Percentiles rank a stretch among this genome's conserved stretches.
Evolutionary conservation across 1,140 invertebrate genomes (phyloP).

Genomic region (Idris sp.): DNA sequence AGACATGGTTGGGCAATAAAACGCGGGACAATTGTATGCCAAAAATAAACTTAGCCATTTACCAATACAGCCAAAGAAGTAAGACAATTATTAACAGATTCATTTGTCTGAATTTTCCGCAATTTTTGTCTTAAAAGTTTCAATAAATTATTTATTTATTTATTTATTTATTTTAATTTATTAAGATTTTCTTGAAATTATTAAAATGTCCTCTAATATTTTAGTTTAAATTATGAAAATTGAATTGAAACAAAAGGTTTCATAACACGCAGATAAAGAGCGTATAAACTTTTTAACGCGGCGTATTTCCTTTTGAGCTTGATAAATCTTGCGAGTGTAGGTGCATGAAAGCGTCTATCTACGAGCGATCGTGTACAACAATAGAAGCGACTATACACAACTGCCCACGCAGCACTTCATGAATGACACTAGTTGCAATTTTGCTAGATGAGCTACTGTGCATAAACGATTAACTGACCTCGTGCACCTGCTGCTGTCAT

Average conservation of each 20-base stretch:
- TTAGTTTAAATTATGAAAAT: not conserved
- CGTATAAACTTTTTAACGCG: slow-evolving; percentile 51
- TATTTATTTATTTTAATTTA: no score
- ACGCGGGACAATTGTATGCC: slow-evolving; percentile 1
- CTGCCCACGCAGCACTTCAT: slow-evolving; percentile 66
- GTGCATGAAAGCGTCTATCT: slow-evolving; percentile 60
- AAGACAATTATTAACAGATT: not conserved
- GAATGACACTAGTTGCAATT: slow-evolving; percentile 69
- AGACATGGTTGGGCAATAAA: slow-evolving; percentile 50
- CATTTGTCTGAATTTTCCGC: no score
- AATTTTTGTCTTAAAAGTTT: no score
- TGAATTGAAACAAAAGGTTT: slow-evolving; percentile 20
- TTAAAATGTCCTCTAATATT: not conserved
- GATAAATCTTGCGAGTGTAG: slow-evolving; percentile 59
- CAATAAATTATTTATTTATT: no score
- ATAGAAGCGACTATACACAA: slow-evolving; percentile 38
- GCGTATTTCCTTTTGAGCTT: slow-evolving; percentile 43
- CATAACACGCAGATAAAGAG: slow-evolving; percentile 46
- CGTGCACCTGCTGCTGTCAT: slow-evolving; percentile 68
- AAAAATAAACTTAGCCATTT: no score
- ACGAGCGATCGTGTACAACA: slow-evolving; percentile 56
- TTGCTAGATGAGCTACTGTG: slow-evolving; percentile 73
- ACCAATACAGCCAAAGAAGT: slow-evolving; percentile 14
- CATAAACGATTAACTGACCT: slow-evolving; percentile 73
- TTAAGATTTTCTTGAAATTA: no score